phyloP scores from a whole-genome alignment of 2,888 invertebrate genomes.

The Lasiommata megera region DNA sequence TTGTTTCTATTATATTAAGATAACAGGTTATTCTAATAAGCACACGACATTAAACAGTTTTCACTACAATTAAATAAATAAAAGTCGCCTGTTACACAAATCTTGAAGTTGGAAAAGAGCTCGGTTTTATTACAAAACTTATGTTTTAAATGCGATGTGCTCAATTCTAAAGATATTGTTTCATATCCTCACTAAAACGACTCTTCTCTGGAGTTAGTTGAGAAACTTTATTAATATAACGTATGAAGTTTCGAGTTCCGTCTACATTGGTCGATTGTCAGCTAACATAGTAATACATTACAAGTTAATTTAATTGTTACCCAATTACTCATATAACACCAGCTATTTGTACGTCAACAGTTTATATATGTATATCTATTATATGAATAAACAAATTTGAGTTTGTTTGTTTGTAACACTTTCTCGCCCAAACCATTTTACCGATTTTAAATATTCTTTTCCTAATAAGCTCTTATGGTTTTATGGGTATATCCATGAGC shows the following conservation, averaged over 20 bases:
- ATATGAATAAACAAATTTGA: too few relatives aligned
- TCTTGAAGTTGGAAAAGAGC: not conserved
- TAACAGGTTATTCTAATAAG: too few relatives aligned
- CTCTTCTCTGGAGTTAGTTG: conserved; percentile 25
- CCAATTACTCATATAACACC: conserved; percentile 5
- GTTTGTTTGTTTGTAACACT: too few relatives aligned
- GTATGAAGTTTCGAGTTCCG: conserved; percentile 23
- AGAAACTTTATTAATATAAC: conserved; percentile 54
- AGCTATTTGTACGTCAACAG: not conserved
- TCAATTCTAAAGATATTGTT: conserved; percentile 27
- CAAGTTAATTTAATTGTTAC: conserved; percentile 14
- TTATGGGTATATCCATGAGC: too few relatives aligned
- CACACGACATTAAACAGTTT: too few relatives aligned
- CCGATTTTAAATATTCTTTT: too few relatives aligned
- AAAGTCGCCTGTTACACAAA: not conserved
- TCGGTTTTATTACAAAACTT: conserved; percentile 16
- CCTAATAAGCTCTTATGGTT: too few relatives aligned
- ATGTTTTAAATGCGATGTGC: conserved; percentile 22
- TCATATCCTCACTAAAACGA: conserved; percentile 24
- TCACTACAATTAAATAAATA: not conserved
- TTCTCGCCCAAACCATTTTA: too few relatives aligned
- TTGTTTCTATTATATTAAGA: too few relatives aligned
- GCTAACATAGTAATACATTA: conserved; percentile 18
- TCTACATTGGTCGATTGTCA: conserved; percentile 28
- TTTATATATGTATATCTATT: too few relatives aligned